phyloP scores from a whole-genome alignment of 1,140 invertebrate species.

The Drosophila kanapiae region DNA sequence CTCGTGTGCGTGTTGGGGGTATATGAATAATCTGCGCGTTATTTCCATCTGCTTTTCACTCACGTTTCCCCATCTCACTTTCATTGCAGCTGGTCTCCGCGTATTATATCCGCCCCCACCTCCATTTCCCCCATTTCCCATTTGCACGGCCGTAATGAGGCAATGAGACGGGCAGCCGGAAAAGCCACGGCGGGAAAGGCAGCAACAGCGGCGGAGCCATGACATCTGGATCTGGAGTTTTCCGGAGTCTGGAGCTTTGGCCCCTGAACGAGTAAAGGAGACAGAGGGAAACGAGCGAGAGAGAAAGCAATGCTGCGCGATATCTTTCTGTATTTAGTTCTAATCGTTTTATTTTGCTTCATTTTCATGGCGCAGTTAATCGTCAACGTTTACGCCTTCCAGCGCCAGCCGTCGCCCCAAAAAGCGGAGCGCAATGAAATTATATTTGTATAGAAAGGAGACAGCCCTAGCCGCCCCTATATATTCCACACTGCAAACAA shows the following conservation, averaged over 20 bases:
- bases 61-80: constrained; percentile 31
- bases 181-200: constrained; percentile 23
- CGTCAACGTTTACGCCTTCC: constrained; percentile 84
- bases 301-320: constrained; percentile 75
- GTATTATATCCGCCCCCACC: constrained; percentile 6
- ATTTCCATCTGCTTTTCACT: constrained; percentile 45
- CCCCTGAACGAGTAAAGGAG: constrained; percentile 36
- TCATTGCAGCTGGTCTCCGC: constrained; percentile 50
- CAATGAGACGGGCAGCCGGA: constrained; percentile 49
- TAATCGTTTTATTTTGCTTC: constrained; percentile 85
- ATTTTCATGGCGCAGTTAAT: constrained; percentile 85
- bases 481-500: not conserved
- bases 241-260: constrained; percentile 46
- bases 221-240: constrained; percentile 48
- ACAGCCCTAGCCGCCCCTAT: not conserved
- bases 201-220: constrained; percentile 33
- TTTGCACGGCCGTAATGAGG: constrained; percentile 51
- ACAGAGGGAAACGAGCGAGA: not conserved
- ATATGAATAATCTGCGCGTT: constrained; percentile 58
- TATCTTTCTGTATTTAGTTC: constrained; percentile 83
- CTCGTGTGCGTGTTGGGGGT: constrained; percentile 21
- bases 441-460: constrained; percentile 76
- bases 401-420: constrained; percentile 75
- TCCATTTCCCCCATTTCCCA: constrained; percentile 32
- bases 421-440: constrained; percentile 80